Base-by-base conservation (phyloP, 2,113 vertebrate genomes). In the Pogonocichla stellata region DNA sequence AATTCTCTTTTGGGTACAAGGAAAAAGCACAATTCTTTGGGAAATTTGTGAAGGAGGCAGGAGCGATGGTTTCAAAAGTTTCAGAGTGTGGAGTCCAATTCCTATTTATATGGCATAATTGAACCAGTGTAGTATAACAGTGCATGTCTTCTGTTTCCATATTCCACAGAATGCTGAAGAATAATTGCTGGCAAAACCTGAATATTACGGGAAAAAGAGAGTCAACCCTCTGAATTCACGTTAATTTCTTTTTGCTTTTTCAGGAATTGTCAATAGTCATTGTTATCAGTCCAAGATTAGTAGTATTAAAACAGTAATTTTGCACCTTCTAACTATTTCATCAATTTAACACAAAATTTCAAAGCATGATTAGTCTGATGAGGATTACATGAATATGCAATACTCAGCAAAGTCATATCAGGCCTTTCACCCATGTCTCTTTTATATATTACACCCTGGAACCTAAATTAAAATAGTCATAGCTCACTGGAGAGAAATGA, bases 401-500 rank as follows among this genome's bases (percentile, higher is more conserved):
- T 54, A 71, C 34, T 73, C 73, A 79, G 57, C 53, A 24, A 80
- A 90, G 82, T 84, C 78, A 12, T 78, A 69, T 75, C 25, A 75
- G 73, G 23, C 45, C 84, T 64, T 95, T 95, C 91, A 93, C 73
- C 80, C 91, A 80, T 85, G 62, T 69, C 70, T 58, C 67, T 62
- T 87, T 16, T 91, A 89, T 75, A 64, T 85, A 82, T 90, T 92
- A 79, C 62, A 86, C 14, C 8, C 48, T 45, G 19, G 28, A 92
- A 86, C 47, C 40, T 85, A 73, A 85, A 95, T 92, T 81, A 86
- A 86, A 92, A 90, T 90, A 95, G 91, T 92, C 83, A 92, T 84
- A 86, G 75, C 28, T 94, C 88, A 94, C 57, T 92, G 77, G 57
- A 96, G 75, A 86, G 40, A 96, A 92, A 61, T 86, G 25, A 86